Base-by-base conservation (phyloP, 2,113 vertebrate genomes). In the Urocolius indicus region DNA sequence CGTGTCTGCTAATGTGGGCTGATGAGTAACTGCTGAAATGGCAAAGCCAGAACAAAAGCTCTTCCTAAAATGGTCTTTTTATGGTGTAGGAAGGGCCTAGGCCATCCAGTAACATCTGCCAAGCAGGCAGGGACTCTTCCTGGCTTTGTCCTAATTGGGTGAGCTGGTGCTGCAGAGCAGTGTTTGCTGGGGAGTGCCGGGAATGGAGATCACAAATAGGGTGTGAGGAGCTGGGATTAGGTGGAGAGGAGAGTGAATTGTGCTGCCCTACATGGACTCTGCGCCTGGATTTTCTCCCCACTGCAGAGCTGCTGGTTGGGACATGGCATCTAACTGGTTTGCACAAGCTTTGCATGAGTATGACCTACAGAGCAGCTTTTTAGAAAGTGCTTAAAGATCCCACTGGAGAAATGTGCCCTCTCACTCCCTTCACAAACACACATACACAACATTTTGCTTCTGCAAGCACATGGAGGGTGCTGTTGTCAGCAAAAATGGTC, bases 1-100 rank as follows among this genome's bases (percentile, higher is more conserved):
- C 6, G 0, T 0, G 2, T 23, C 38, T 83, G n/a, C 16, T 58
- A 3, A 23, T 2, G 2, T 4, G 19, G 24, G 18, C 48, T 63
- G 52, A 29, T 3, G 7, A 45, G 24, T 58, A 77, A 32, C 5
- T 12, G 21, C 57, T 96, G 89, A 21, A 87, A 59, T 0, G 10
- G 7, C 68, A 89, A 16, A 87, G 36, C n/a, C 72, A 57, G 43
- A 66, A 36, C 9, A 65, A 85, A 68, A 79, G 5, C 22, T 54
- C 14, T 62, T 55, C n/a, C 18, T 49, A 11, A 83, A 85, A 16
- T 6, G 3, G 10, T 45, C 2, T 48, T 72, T n/a, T 75, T 68
- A 22, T 45, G 18, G 30, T 26, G 46, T 1, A 38, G n/a, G 5
- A 86, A 38, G 6, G 61, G 5, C 5, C 13, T 43, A 72, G 21